Conservation (phyloP, 2,888 invertebrate genomes). For the Lasioglossum morio region DNA sequence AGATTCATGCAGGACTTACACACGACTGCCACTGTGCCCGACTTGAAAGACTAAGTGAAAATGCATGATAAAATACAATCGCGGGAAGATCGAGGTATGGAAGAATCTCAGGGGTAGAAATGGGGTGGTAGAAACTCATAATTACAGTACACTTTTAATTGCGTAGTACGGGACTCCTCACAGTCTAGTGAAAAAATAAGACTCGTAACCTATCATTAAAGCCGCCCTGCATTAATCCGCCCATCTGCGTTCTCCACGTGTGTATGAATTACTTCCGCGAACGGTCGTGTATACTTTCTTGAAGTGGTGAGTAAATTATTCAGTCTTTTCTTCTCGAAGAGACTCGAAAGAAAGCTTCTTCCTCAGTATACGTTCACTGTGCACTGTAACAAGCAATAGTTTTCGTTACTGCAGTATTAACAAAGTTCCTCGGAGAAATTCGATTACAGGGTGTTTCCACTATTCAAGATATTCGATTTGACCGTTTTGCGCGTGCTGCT, state of each 20-base stretch:
- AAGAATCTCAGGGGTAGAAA: too few relatives aligned
- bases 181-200: background rate
- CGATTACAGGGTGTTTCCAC: background rate
- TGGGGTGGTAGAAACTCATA: too few relatives aligned
- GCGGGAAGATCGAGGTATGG: too few relatives aligned
- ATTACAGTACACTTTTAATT: too few relatives aligned
- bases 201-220: background rate
- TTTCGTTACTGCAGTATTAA: background rate
- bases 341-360: too few relatives aligned
- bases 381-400: background rate
- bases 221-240: background rate
- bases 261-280: background rate
- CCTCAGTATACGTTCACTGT: background rate
- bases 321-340: background rate
- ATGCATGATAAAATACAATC: fast-evolving
- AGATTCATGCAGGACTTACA: background rate
- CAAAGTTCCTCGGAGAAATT: background rate
- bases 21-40: background rate
- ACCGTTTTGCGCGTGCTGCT: background rate
- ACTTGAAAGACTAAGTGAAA: background rate
- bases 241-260: too few relatives aligned
- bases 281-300: background rate
- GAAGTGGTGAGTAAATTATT: background rate
- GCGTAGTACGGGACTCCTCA: too few relatives aligned
- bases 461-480: background rate